A percentile compares a stretch with the other conserved stretches of the same genome.
These are phyloP conservation scores for Phymatocera aterrima DNA, from an alignment of 2,888 invertebrate species.

Conservation along the genomic window DNA sequence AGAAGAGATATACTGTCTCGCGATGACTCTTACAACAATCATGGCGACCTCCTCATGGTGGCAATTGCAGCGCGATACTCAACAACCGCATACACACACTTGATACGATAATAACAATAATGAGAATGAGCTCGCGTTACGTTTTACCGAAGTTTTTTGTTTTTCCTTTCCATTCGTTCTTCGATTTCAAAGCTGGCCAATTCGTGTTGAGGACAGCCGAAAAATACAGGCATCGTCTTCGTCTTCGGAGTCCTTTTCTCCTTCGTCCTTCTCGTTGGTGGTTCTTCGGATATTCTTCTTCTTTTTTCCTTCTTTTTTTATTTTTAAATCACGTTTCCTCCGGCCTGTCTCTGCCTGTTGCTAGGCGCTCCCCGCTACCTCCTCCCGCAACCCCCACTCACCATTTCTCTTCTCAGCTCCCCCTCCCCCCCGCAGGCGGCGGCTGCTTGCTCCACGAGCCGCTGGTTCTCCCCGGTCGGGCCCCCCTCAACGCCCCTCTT, in stretches of 20 bases:
- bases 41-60: not conserved
- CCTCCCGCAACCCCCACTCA: constrained; percentile 55
- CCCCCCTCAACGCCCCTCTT: constrained; percentile 50
- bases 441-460: constrained; percentile 30
- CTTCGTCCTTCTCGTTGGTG: constrained; percentile 7
- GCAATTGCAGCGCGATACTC: not conserved
- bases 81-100: not conserved
- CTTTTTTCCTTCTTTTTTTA: not conserved
- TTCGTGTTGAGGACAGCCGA: not conserved
- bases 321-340: constrained; percentile 22
- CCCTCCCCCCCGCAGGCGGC: constrained; percentile 14
- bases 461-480: constrained; percentile 67
- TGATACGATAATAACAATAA: too few species aligned
- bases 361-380: constrained; percentile 71
- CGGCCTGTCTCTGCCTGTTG: constrained; percentile 65
- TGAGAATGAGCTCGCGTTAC: too few species aligned
- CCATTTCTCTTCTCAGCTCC: constrained; percentile 39
- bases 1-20: constrained; percentile 15
- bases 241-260: not conserved
- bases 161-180: not conserved
- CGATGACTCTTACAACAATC: constrained; percentile 8
- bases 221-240: not conserved
- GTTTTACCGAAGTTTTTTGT: too few species aligned
- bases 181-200: not conserved
- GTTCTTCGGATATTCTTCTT: not conserved